Conservation (phyloP, 2,113 vertebrate genomes). For the Zosterops borbonicus region DNA sequence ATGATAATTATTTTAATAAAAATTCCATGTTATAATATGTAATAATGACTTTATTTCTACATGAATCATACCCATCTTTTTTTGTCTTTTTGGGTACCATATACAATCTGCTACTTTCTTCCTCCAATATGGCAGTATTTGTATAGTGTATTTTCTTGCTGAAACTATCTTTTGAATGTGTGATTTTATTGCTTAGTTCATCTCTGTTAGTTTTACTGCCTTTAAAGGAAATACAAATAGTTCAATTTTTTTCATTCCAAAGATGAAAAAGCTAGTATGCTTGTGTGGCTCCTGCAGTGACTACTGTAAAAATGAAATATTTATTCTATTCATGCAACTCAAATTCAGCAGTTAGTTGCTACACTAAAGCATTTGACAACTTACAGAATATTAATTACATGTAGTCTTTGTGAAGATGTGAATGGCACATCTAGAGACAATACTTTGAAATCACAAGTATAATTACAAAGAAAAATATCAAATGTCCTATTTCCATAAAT, state of each 20-base stretch:
- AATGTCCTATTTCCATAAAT: neutral
- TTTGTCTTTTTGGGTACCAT: neutral
- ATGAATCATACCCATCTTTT: neutral
- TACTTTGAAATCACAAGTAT: neutral
- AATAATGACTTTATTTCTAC: neutral
- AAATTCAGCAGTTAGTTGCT: neutral
- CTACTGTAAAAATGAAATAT: neutral
- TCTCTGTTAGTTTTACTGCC: neutral
- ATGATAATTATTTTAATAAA: conserved; percentile 12
- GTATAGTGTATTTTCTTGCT: neutral
- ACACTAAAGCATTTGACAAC: neutral
- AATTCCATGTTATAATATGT: neutral
- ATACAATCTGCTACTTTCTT: neutral
- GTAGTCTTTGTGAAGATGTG: neutral
- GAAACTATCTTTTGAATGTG: neutral
- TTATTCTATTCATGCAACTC: neutral
- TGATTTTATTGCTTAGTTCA: neutral
- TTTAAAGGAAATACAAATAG: neutral
- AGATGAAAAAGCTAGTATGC: neutral
- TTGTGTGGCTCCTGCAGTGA: neutral
- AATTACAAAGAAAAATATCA: neutral
- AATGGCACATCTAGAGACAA: neutral
- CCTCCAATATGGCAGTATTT: neutral
- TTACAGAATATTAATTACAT: neutral
- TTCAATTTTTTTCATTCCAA: neutral